Base-by-base conservation (phyloP, 2,113 vertebrate genomes). In the Morone chrysops region DNA sequence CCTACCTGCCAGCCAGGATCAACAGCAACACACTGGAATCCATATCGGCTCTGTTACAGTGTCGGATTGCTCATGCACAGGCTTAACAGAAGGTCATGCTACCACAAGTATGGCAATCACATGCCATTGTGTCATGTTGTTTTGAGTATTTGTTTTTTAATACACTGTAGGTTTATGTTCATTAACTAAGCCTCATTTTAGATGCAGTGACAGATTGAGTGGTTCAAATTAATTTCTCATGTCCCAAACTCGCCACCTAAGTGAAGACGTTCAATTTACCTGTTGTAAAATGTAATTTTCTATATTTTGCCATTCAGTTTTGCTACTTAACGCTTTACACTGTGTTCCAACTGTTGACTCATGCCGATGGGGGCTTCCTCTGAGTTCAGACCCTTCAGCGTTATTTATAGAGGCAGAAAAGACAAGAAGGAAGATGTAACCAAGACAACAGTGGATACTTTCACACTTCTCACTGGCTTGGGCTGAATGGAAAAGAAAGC, bases 341-440 rank as follows among this genome's bases (percentile, higher is more conserved):
- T 81, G 76, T 84, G 68, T 86, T 91, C 90, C 88, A 89, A 92
- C 78, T 87, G 90, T 94, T 94, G 92, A 93, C 87, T 92, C 93
- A 92, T 80, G 82, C 86, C 90, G 74, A 78, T 69, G 75, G 89
- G 90, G 89, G 88, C 92, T 93, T 90, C 90, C 94, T 94, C 86
- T 80, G 82, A 91, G 88, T 91, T 87, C 90, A 92, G 73, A 71
- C 43, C 88, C 85, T 73, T 88, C 71, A 9, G 68, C n/a, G 86
- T 90, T 94, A 94, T 94, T 93, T 93, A 84, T 94, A 94, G 93
- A 89, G 71, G 81, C 84, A 81, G 84, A 85, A 86, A 93, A 91
- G 85, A 92, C 78, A 91, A 92, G 86, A 75, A 78, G 82, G 85
- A 92, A 92, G 88, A 92, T 72, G 93, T 93, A 91, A 93, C 93